phyloP scores from a whole-genome alignment of 2,113 vertebrate species.

The Phylloscopus whistleri region DNA sequence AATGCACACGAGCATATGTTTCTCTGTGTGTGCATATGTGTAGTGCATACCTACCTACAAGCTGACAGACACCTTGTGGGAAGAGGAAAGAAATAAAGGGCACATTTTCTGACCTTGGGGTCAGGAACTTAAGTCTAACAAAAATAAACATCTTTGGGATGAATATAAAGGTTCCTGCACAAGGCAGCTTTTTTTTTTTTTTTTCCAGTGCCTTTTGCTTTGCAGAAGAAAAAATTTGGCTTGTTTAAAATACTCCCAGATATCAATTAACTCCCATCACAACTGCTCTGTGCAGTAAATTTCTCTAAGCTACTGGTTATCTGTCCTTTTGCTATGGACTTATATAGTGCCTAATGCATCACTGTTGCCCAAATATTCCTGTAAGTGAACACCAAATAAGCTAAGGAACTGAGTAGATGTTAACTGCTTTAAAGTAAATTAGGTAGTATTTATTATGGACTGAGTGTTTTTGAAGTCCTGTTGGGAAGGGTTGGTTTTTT shows the following conservation, averaged over 20 bases:
- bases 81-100: background rate
- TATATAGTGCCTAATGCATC: background rate
- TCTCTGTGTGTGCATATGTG: background rate
- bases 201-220: background rate
- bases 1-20: background rate
- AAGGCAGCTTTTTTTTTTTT: background rate
- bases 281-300: background rate
- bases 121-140: constrained; percentile 14
- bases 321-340: background rate
- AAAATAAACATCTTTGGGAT: constrained; percentile 5
- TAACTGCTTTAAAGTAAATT: constrained; percentile 29
- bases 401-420: background rate
- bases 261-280: background rate
- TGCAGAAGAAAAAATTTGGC: background rate
- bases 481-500: background rate
- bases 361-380: background rate
- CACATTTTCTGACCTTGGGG: constrained; percentile 1
- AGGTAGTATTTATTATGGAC: background rate
- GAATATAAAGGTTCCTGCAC: background rate
- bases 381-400: background rate
- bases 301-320: background rate
- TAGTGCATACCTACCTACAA: background rate
- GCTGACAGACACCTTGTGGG: background rate
- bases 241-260: background rate
- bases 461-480: constrained; percentile 15